Conservation (phyloP, 2,797 vertebrate species). For the Gobionotothen gibberifrons region DNA sequence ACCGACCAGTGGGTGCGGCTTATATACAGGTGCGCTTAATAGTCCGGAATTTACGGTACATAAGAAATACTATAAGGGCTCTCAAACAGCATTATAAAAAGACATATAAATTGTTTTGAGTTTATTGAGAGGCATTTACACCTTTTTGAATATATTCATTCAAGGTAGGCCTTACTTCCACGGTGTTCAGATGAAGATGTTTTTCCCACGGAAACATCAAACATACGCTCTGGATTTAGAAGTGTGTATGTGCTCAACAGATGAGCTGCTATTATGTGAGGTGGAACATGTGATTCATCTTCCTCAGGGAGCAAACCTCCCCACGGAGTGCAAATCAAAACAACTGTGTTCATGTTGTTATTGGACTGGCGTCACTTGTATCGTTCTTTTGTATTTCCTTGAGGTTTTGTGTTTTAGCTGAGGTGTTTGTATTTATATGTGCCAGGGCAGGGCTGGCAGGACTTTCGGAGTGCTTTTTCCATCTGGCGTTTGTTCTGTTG, state of each 20-base stretch:
- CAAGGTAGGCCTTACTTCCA: not conserved
- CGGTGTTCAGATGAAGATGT: not conserved
- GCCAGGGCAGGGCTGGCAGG: constrained; percentile 16
- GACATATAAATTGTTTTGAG: accelerated
- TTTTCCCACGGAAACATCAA: not conserved
- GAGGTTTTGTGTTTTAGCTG: not conserved
- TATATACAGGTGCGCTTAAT: no score
- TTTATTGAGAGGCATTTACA: not conserved
- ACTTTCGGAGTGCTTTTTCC: not conserved
- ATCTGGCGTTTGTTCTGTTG: constrained; percentile 34
- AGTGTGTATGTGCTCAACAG: not conserved
- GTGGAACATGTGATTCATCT: constrained; percentile 44
- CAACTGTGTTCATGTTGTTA: constrained; percentile 20
- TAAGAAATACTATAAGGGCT: no score
- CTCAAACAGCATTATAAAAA: not conserved
- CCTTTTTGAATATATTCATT: not conserved
- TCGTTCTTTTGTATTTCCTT: not conserved
- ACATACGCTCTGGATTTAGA: not conserved
- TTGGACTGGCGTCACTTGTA: not conserved
- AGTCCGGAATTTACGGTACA: no score
- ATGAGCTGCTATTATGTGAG: constrained; percentile 12
- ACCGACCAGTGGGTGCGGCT: no score
- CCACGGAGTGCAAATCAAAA: constrained; percentile 36
- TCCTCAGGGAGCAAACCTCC: constrained; percentile 36
- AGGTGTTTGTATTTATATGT: not conserved